phyloP scores from a whole-genome alignment of 2,113 vertebrate genomes.

The Epinephelus fuscoguttatus region DNA sequence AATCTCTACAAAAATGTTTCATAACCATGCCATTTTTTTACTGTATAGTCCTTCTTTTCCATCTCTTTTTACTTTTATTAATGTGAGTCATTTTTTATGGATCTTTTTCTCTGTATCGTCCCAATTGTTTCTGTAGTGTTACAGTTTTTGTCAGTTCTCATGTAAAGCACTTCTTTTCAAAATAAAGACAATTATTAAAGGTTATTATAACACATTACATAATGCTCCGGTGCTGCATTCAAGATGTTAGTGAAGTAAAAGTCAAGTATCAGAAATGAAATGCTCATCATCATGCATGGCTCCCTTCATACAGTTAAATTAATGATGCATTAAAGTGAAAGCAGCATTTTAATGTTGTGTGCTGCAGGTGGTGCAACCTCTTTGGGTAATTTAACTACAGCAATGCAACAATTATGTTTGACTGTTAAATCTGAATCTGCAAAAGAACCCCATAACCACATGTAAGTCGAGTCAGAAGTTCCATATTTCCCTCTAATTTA shows the following conservation, averaged over 20 bases:
- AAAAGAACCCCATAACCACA: neutral
- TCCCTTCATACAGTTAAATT: conserved; percentile 46
- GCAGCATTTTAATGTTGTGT: conserved; percentile 16
- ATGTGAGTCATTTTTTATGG: neutral
- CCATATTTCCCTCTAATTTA: neutral
- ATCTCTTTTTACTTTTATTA: too few species aligned
- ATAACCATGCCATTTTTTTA: neutral
- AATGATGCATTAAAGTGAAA: conserved; percentile 56
- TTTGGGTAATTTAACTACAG: neutral
- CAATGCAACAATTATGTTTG: neutral
- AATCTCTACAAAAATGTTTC: neutral
- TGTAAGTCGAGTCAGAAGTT: neutral
- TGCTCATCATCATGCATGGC: neutral
- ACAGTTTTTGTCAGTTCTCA: too few species aligned
- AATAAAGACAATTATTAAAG: neutral
- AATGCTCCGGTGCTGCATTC: neutral
- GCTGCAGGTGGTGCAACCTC: conserved; percentile 2
- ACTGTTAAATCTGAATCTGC: neutral
- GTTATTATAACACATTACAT: neutral
- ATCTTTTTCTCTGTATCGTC: neutral
- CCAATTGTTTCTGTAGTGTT: neutral
- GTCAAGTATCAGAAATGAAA: neutral
- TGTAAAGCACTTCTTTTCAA: neutral
- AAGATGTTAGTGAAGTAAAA: neutral
- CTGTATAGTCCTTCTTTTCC: too few species aligned